phyloP scores from a whole-genome alignment of 2,888 invertebrate species.

The Entomobrya multifasciata region DNA sequence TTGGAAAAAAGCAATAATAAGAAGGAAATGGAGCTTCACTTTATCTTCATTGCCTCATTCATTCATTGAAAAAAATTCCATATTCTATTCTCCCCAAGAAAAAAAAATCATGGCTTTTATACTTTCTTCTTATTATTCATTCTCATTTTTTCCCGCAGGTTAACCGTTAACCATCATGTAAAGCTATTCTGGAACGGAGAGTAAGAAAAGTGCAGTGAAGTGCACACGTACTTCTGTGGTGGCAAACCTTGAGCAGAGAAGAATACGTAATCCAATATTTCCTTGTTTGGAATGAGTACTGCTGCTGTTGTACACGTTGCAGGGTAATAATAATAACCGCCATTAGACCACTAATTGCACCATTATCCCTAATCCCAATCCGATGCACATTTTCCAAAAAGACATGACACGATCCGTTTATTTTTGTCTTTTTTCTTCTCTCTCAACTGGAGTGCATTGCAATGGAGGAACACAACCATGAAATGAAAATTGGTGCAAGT shows the following conservation, averaged over 20 bases:
- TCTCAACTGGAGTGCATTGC: neutral
- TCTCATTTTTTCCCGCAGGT: no score
- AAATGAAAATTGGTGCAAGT: constrained; percentile 36
- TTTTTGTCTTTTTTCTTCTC: constrained; percentile 30
- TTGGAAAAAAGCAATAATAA: constrained; percentile 51
- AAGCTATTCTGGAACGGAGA: no score
- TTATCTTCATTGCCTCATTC: constrained; percentile 65
- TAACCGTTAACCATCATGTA: no score
- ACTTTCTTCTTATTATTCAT: neutral
- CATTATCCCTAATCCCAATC: constrained; percentile 46
- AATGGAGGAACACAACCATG: constrained; percentile 12
- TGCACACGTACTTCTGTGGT: constrained; percentile 22
- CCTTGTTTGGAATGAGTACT: neutral
- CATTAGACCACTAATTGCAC: constrained; percentile 52
- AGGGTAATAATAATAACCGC: constrained; percentile 38
- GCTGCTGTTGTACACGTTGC: no score
- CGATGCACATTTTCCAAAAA: neutral
- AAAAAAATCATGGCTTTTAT: neutral
- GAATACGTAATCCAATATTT: constrained; percentile 42
- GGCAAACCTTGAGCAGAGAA: neutral
- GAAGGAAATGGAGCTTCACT: constrained; percentile 69
- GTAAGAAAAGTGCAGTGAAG: neutral
- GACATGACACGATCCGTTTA: constrained; percentile 25
- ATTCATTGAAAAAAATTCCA: constrained; percentile 40
- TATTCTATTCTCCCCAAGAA: neutral